A percentile compares a stretch with the other conserved stretches of the same genome.
Conservation (phyloP, 2,888 invertebrate genomes). For the Nebria salina region DNA sequence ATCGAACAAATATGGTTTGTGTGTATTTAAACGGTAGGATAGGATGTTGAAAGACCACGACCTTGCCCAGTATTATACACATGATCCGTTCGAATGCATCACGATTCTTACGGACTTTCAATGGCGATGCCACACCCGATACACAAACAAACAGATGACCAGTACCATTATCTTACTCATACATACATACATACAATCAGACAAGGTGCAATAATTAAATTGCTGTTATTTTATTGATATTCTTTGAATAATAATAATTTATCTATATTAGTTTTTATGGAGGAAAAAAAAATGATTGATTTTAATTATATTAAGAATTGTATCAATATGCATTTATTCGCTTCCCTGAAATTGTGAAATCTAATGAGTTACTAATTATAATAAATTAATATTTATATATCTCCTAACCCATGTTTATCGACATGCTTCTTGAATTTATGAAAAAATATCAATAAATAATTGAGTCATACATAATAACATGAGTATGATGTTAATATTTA, state of each 20-base stretch:
- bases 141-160: neutral
- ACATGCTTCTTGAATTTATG: no score
- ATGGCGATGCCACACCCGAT: neutral
- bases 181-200: slow-evolving; percentile 6
- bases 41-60: neutral
- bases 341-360: no score
- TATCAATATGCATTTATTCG: no score
- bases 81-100: neutral
- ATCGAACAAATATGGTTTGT: neutral
- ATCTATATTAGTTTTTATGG: no score
- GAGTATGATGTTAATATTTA: no score
- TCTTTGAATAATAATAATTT: neutral
- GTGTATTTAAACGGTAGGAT: neutral
- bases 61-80: neutral
- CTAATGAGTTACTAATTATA: no score
- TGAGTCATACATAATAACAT: no score
- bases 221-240: neutral
- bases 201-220: slow-evolving; percentile 23
- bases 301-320: no score
- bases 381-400: no score
- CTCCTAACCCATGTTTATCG: no score
- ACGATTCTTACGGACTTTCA: neutral
- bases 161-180: slow-evolving; percentile 2
- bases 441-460: no score
- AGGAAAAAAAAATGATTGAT: no score